A percentile compares a stretch with the other conserved stretches of the same genome.
Evolutionary conservation across 2,113 vertebrate genomes (phyloP).

Genomic region (Rana temporaria): DNA sequence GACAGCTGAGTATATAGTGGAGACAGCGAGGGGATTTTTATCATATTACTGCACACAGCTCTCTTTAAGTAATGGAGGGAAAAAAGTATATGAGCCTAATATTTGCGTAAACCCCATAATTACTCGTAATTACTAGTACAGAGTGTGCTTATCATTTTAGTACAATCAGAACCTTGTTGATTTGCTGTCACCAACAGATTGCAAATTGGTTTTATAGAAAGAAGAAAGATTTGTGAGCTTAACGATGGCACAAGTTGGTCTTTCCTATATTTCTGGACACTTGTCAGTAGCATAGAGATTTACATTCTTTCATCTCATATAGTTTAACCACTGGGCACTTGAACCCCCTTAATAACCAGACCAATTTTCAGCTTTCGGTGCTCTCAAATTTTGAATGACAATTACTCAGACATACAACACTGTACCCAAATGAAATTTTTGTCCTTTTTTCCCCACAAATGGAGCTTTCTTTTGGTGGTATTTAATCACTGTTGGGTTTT

Average conservation of each 20-base stretch:
- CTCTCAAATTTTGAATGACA: too few relatives aligned
- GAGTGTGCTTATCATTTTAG: slow-evolving; percentile 6
- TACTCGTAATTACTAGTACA: slow-evolving; percentile 21
- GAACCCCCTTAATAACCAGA: too few relatives aligned
- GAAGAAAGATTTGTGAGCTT: neutral
- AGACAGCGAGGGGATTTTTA: slow-evolving; percentile 26
- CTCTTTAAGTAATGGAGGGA: slow-evolving; percentile 3
- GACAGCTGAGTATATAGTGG: slow-evolving; percentile 24
- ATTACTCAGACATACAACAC: too few relatives aligned
- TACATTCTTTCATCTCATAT: too few relatives aligned
- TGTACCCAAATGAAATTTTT: too few relatives aligned
- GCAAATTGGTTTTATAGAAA: neutral
- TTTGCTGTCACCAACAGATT: neutral
- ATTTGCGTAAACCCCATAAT: slow-evolving; percentile 34
- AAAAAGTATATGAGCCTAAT: slow-evolving; percentile 27
- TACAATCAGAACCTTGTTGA: neutral
- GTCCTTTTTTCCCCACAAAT: too few relatives aligned
- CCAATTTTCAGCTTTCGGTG: too few relatives aligned
- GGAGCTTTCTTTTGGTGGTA: too few relatives aligned
- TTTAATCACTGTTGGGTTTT: too few relatives aligned
- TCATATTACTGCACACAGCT: slow-evolving; percentile 17
- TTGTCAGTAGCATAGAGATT: neutral
- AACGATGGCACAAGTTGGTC: neutral
- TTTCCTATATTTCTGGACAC: neutral
- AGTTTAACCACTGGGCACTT: too few relatives aligned